Evolutionary conservation across 2,113 vertebrate species (phyloP), one percentile per base, ranked within the genome.

Genomic region (Chlamydotis undulata): DNA sequence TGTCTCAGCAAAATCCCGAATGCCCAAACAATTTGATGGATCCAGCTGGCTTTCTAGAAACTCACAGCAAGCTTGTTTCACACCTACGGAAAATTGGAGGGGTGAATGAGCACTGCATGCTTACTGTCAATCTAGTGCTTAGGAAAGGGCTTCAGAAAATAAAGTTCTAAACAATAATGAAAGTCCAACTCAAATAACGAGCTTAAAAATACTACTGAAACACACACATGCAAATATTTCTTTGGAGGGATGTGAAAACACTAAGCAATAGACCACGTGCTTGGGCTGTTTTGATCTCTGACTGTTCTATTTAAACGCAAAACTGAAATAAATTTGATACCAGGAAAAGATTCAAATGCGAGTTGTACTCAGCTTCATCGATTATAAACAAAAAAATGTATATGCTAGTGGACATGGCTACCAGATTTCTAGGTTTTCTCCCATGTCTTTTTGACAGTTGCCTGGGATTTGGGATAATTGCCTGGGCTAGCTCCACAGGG

Each of bases 1-100:
- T 17, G 99, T 99, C 97, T 99, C 99, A n/a, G 99, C 99, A 96
- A 99, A 99, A 98, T 99, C 99, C 17, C 99, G 98, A 93, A 99
- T 99, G n/a, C 99, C 99, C 96, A 99, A 98, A 96, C 99, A 99
- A 97, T 99, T 99, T 81, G 99, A 98, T 35, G 99, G 99, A 98
- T 99, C 99, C 69, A 99, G 97, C 95, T 99, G 99, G 97, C 99
- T 99, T 97, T 99, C 99, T 96, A 99, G 96, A 97, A 99, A 99
- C 92, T 99, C 99, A 94, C 99, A 99, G 96, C 99, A 99, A 25
- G 99, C 99, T 97, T 99, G 98, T 96, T 99, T 99, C 96, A 99
- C 99, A 92, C 99, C 99, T 99, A 96, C 7, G 83, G 92, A 84
- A 93, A 96, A 97, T 97, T n/a, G 90, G 80, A 96, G 84, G 75